phyloP scores from a whole-genome alignment of 1,140 invertebrate species.

The Neoseiulus cucumeris region DNA sequence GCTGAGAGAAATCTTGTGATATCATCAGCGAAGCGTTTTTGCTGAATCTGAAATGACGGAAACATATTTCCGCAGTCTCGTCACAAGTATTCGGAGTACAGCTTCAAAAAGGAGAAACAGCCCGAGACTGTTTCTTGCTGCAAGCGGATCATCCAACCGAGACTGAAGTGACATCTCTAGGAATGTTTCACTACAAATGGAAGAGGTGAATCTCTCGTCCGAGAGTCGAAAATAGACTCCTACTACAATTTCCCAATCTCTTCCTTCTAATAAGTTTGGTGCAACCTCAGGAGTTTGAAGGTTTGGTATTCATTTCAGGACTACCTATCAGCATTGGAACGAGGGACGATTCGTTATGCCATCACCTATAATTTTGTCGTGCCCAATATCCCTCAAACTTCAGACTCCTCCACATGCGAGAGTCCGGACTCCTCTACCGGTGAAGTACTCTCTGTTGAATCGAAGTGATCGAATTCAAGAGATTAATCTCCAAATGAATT shows the following conservation, averaged over 20 bases:
- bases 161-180: too few species aligned
- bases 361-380: conserved; percentile 33
- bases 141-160: not conserved
- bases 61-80: not conserved
- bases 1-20: too few species aligned
- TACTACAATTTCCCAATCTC: too few species aligned
- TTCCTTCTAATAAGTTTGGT: too few species aligned
- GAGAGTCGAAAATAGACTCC: conserved; percentile 21
- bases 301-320: not conserved
- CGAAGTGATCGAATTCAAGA: conserved; percentile 46
- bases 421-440: conserved; percentile 36
- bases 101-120: not conserved
- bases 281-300: too few species aligned
- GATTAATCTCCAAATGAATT: conserved; percentile 50
- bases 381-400: conserved; percentile 47
- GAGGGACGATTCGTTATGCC: conserved; percentile 18
- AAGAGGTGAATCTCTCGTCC: too few species aligned
- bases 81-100: not conserved
- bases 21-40: too few species aligned
- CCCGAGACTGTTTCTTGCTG: not conserved
- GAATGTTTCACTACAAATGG: too few species aligned
- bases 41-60: not conserved
- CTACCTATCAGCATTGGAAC: not conserved
- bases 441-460: conserved; percentile 50
- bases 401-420: conserved; percentile 48